Conservation (phyloP, 35 echinoderm and acorn worm species). For the Diadema setosum region DNA sequence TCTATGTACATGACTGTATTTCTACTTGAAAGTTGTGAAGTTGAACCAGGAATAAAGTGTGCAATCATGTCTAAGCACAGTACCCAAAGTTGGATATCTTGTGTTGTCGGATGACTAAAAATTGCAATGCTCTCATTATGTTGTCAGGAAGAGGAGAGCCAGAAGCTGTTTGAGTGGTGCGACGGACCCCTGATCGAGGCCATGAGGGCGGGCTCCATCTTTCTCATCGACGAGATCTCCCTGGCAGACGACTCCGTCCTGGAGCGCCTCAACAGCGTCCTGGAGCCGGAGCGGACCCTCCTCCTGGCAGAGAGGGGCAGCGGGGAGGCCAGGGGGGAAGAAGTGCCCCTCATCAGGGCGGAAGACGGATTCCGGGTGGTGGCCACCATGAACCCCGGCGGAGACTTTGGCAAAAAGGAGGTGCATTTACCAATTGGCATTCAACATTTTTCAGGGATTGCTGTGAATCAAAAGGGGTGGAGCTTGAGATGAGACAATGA, state of each 20-base stretch:
- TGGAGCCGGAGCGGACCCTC: slow-evolving; percentile 83
- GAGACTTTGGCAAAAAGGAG: slow-evolving; percentile 99
- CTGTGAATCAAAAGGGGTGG: no score
- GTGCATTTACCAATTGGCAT: no score
- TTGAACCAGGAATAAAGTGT: no score
- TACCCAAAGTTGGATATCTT: no score
- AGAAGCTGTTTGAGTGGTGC: slow-evolving; percentile 98
- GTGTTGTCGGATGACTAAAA: no score
- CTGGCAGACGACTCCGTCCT: slow-evolving; percentile 95
- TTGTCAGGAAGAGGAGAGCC: slow-evolving; percentile 61
- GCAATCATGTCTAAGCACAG: no score
- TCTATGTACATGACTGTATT: no score
- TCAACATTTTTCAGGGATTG: no score
- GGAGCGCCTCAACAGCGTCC: slow-evolving; percentile 93
- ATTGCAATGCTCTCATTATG: no score
- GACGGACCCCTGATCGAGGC: slow-evolving; percentile 89
- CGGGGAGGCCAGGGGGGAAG: slow-evolving; percentile 70
- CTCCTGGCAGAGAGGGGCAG: slow-evolving; percentile 91
- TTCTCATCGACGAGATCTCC: slow-evolving; percentile 96
- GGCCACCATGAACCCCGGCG: slow-evolving; percentile 96
- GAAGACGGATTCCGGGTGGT: slow-evolving; percentile 73
- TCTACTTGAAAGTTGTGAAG: no score
- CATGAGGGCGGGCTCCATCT: slow-evolving; percentile 80
- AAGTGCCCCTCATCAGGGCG: slow-evolving; percentile 69
- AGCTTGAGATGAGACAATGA: no score